Conservation (phyloP, 2,888 invertebrate genomes). For the Luperina testacea region DNA sequence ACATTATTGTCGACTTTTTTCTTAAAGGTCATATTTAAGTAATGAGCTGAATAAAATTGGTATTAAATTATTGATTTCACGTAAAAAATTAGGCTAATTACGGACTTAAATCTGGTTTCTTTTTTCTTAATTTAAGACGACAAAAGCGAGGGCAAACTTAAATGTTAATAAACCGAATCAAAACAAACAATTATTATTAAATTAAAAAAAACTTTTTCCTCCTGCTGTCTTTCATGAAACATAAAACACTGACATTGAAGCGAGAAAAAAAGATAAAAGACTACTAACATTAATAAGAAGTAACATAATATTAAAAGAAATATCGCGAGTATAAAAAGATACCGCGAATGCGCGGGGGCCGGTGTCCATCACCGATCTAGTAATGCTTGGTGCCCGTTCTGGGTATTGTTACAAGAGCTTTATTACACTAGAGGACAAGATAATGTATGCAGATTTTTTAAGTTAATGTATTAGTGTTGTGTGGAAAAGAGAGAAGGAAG, state of each 20-base stretch:
- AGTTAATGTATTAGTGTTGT: neutral
- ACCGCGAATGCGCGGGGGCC: conserved; percentile 59
- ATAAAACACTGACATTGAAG: conserved; percentile 40
- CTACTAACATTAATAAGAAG: conserved; percentile 33
- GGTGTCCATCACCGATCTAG: conserved; percentile 59
- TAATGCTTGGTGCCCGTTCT: conserved; percentile 59
- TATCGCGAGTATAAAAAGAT: conserved; percentile 46
- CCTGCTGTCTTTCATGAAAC: conserved; percentile 44
- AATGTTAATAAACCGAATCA: conserved; percentile 23
- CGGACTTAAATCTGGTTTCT: neutral
- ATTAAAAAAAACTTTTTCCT: conserved; percentile 38
- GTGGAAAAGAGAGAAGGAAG: too few relatives aligned
- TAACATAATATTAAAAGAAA: conserved; percentile 51
- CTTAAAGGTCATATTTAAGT: conserved; percentile 68
- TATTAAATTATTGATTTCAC: conserved; percentile 47
- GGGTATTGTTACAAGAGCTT: conserved; percentile 66
- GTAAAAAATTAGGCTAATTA: conserved; percentile 46
- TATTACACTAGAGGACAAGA: conserved; percentile 64
- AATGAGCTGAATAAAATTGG: conserved; percentile 60
- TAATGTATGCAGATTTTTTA: conserved; percentile 7
- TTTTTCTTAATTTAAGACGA: neutral
- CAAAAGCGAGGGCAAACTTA: neutral
- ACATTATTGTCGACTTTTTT: conserved; percentile 65
- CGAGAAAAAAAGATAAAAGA: conserved; percentile 21
- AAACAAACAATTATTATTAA: conserved; percentile 38